Conservation (phyloP, 2,888 invertebrate genomes). For the Uloborus plumipes region DNA sequence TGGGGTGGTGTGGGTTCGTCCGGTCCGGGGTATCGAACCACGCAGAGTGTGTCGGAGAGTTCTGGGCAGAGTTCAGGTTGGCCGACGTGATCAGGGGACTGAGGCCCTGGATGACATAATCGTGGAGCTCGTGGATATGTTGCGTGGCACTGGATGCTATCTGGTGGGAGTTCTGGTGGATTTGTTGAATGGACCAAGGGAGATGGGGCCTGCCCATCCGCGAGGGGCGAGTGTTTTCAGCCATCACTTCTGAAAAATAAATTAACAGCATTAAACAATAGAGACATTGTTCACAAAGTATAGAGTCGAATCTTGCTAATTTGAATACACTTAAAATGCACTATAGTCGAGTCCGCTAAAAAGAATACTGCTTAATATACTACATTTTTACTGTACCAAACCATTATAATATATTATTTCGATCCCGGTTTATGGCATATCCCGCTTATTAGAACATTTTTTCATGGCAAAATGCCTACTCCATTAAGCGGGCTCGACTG, state of each 20-base stretch:
- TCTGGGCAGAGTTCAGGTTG: constrained; percentile 3
- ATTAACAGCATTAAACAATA: no score
- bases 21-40: constrained; percentile 23
- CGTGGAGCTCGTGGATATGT: constrained; percentile 56
- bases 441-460: no score
- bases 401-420: no score
- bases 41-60: constrained; percentile 1
- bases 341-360: no score
- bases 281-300: no score
- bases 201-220: constrained; percentile 15
- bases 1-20: constrained; percentile 1
- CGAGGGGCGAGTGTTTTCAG: constrained; percentile 27
- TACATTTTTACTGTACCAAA: no score
- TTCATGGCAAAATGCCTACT: no score
- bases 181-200: constrained; percentile 54
- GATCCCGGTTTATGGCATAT: no score
- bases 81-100: constrained; percentile 41
- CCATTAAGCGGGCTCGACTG: no score
- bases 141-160: constrained; percentile 49
- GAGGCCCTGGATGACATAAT: constrained; percentile 56
- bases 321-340: no score
- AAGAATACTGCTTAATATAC: no score
- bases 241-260: constrained; percentile 17
- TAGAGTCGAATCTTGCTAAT: no score
- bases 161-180: constrained; percentile 53